Base-by-base conservation (phyloP, 1,140 invertebrate genomes). In the Leptinotarsa defecta region DNA sequence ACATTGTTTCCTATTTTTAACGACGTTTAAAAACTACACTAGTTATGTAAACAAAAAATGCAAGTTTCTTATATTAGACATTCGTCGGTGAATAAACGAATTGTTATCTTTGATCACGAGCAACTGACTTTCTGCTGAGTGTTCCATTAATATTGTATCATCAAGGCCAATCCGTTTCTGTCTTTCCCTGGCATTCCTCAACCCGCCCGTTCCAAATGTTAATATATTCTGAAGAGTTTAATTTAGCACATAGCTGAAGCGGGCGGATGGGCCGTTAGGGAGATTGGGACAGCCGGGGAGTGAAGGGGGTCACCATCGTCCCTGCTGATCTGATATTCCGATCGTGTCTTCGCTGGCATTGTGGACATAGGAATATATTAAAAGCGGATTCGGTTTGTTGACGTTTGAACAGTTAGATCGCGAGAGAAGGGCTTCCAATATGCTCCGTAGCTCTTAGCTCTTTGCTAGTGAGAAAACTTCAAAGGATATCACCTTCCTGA, bases 201-300 rank as follows among this genome's bases (percentile, higher is more conserved):
- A 63, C 72, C 74, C 74, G 76, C 73, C 75, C 78, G 77, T 79
- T 84, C 79, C 77, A 80, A 83, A 84, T 84, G 83, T 84, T 84
- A 84, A 84, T 84, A 84, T 84, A 84, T 84, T 84, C 83, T 80
- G 81, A 83, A 83, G 83, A 84, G 83, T 84, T 84, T 84, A 84
- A 84, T 84, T 84, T 84, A 84, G 83, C 83, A 84, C 83, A 84
- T 84, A 84, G 82, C 83, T 80, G 64, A 74, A 76, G 77, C 81
- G 80, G 80, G 80, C 78, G 80, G 68, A 34, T 19, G 67, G 72
- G 69, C 75, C 64, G 76, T 62, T 68, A 74, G 74, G 73, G 52
- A 57, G 52, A 19, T 19, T 57, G 52, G 63, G 68, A 17, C 27
- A 52, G 72, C 68, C 69, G 71, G 74, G 74, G 71, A 57, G 67